phyloP scores from a whole-genome alignment of 2,113 vertebrate species.

The Perca flavescens region DNA sequence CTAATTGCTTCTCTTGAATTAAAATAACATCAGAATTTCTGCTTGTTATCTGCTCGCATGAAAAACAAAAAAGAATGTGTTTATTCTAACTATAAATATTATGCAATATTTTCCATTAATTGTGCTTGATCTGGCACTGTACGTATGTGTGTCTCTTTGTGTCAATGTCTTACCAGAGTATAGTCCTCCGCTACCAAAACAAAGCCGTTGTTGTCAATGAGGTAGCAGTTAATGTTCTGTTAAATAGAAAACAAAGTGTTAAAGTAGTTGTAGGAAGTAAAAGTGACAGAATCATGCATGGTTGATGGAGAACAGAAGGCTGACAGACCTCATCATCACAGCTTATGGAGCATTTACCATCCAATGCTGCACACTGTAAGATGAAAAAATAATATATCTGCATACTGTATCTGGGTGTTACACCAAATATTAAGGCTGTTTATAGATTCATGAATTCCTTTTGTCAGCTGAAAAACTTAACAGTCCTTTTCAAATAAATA shows the following conservation, averaged over 20 bases:
- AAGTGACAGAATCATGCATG: not conserved
- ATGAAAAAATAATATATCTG: conserved; percentile 26
- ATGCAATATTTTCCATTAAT: not conserved
- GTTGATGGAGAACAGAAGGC: not conserved
- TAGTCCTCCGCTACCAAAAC: conserved; percentile 96
- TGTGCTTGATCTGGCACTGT: not conserved
- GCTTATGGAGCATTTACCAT: conserved; percentile 96
- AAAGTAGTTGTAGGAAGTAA: not conserved
- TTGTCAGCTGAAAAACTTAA: conserved; percentile 14
- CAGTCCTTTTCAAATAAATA: not conserved
- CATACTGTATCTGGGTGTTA: not conserved
- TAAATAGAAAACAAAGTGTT: conserved; percentile 20
- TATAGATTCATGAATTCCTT: not conserved
- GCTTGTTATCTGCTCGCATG: not conserved
- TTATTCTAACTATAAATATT: not conserved
- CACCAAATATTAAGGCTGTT: conserved; percentile 13
- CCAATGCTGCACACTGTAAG: conserved; percentile 92
- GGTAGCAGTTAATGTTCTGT: conserved; percentile 96
- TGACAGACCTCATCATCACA: conserved; percentile 94
- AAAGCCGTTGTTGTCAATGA: conserved; percentile 99
- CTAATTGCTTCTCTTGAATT: not conserved
- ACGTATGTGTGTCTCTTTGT: not conserved
- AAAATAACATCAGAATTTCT: not conserved
- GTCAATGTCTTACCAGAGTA: conserved; percentile 85
- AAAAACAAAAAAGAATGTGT: not conserved